phyloP scores from a whole-genome alignment of 2,888 invertebrate species.

The Cheiracanthium punctorium region DNA sequence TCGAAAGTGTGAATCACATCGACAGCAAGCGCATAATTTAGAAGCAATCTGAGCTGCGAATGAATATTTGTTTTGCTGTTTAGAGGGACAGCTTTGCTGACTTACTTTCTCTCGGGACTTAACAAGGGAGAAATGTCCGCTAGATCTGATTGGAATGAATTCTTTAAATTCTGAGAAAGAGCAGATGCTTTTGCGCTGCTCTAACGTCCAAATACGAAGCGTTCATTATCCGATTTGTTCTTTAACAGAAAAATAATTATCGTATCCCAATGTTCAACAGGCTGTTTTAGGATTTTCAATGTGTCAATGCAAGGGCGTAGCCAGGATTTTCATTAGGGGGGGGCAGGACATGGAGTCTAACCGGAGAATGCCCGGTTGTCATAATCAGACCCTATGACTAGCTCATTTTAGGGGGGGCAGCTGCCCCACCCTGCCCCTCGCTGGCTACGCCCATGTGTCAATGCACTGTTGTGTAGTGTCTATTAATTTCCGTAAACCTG shows the following conservation, averaged over 20 bases:
- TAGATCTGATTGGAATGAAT: not conserved
- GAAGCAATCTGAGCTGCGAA: too few relatives aligned
- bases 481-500: slow-evolving; percentile 12
- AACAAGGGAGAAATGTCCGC: not conserved
- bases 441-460: too few relatives aligned
- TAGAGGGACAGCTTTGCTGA: not conserved
- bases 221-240: not conserved
- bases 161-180: not conserved
- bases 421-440: too few relatives aligned
- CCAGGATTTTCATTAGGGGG: too few relatives aligned
- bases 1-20: not conserved
- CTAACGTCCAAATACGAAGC: not conserved
- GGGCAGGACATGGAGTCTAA: not conserved
- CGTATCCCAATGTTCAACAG: slow-evolving; percentile 16
- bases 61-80: not conserved
- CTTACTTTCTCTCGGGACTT: not conserved
- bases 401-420: too few relatives aligned
- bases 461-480: too few relatives aligned
- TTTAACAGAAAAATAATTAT: slow-evolving; percentile 17
- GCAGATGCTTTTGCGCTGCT: not conserved
- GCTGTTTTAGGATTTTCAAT: slow-evolving; percentile 8
- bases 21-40: not conserved
- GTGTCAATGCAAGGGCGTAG: slow-evolving; percentile 19
- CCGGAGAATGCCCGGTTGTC: too few relatives aligned
- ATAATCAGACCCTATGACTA: too few relatives aligned